Conservation (phyloP, 2,113 vertebrate genomes). For the Brachyhypopomus occidentalis region DNA sequence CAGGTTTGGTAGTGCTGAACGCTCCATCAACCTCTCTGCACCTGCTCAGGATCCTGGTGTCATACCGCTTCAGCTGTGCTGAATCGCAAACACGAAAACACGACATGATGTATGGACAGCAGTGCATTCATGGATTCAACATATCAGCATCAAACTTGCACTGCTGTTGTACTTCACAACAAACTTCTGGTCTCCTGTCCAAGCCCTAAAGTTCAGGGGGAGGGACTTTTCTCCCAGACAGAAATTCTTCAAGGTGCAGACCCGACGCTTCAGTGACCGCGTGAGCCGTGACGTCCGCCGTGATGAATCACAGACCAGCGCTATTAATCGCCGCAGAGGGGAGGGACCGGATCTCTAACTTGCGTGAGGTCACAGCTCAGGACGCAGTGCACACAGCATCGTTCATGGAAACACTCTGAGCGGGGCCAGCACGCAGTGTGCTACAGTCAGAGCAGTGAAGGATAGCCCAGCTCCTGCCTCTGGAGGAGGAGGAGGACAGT, state of each 20-base stretch:
- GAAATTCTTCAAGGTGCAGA: conserved; percentile 32
- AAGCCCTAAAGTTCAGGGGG: conserved; percentile 5
- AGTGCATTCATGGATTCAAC: background rate
- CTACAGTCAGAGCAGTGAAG: background rate
- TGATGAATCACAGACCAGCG: conserved; percentile 38
- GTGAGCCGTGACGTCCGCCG: conserved; percentile 20
- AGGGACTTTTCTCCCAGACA: conserved; percentile 30
- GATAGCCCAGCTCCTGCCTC: background rate
- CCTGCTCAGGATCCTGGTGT: background rate
- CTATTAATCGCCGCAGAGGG: conserved; percentile 44
- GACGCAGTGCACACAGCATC: conserved; percentile 40
- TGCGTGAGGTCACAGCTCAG: conserved; percentile 52
- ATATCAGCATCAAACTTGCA: too few relatives aligned
- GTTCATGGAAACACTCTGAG: conserved; percentile 25
- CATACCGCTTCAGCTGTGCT: background rate
- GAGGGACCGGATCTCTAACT: conserved; percentile 13
- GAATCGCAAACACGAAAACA: background rate
- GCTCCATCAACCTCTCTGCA: too few relatives aligned
- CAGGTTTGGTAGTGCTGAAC: too few relatives aligned
- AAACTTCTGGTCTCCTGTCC: conserved; percentile 6
- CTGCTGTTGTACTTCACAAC: conserved; percentile 6
- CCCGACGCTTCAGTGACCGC: conserved; percentile 21
- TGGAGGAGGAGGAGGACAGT: background rate
- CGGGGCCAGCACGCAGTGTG: conserved; percentile 1
- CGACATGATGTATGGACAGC: background rate